phyloP scores from a whole-genome alignment of 2,888 invertebrate species.

The Thysanoteuthis rhombus region DNA sequence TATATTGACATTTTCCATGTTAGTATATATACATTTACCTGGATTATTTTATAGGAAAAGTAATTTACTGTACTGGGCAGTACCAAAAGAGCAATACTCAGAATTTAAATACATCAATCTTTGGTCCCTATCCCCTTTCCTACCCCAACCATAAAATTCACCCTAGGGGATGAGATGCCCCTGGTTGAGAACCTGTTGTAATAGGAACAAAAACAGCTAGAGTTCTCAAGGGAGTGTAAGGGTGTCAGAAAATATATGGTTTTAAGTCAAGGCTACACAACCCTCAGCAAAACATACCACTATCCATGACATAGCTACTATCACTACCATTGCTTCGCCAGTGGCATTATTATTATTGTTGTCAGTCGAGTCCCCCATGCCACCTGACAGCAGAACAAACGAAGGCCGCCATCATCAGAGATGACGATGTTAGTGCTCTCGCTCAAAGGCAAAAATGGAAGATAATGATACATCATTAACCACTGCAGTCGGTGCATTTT shows the following conservation, averaged over 20 bases:
- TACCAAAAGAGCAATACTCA: too few species aligned
- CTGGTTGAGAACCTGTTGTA: too few species aligned
- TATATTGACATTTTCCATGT: too few species aligned
- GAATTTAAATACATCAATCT: too few species aligned
- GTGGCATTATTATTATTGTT: not conserved
- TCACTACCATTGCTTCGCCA: not conserved
- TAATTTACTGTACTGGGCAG: too few species aligned
- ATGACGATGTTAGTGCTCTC: not conserved
- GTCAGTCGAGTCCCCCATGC: not conserved
- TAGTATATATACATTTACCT: too few species aligned
- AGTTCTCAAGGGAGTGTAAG: not conserved
- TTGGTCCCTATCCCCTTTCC: too few species aligned
- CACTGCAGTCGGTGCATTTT: not conserved
- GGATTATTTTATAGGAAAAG: too few species aligned
- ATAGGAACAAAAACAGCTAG: not conserved
- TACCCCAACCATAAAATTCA: too few species aligned
- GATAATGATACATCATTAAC: not conserved
- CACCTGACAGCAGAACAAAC: not conserved
- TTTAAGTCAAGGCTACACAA: not conserved
- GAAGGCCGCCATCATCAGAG: conserved; percentile 12
- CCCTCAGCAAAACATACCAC: too few species aligned
- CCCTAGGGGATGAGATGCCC: too few species aligned
- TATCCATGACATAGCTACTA: not conserved
- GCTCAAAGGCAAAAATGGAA: not conserved
- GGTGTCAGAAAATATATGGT: not conserved